These are phyloP conservation scores for Corvus cornix DNA, from an alignment of 2,113 vertebrate genomes.

Conservation along the genomic window DNA sequence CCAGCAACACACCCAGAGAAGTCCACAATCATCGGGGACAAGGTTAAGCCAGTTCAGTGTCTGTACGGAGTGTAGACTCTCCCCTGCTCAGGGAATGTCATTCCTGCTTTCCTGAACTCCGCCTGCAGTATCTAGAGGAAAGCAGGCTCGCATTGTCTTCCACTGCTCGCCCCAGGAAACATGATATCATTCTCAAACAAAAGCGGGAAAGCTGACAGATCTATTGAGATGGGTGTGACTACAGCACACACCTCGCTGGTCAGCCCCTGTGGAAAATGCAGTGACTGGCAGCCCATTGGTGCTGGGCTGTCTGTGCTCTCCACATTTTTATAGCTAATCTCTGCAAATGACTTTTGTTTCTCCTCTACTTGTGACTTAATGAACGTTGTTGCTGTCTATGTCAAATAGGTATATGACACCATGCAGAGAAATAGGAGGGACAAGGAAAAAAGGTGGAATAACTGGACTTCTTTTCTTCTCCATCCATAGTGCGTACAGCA, in stretches of 20 bases:
- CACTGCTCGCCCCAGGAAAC: slow-evolving; percentile 76
- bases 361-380: not conserved
- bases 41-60: slow-evolving; percentile 69
- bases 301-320: not conserved
- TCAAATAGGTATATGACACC: too few relatives aligned
- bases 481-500: not conserved
- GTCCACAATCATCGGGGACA: not conserved
- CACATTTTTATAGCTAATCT: not conserved
- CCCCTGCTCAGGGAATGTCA: slow-evolving; percentile 69
- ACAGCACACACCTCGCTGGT: slow-evolving; percentile 64
- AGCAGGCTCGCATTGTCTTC: slow-evolving; percentile 78
- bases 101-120: slow-evolving; percentile 78
- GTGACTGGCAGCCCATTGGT: not conserved
- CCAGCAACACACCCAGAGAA: slow-evolving; percentile 61
- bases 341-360: not conserved
- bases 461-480: not conserved
- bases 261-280: slow-evolving; percentile 44
- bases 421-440: not conserved
- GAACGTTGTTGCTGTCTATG: not conserved
- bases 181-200: slow-evolving; percentile 84
- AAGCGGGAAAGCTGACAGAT: slow-evolving; percentile 84
- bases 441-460: not conserved
- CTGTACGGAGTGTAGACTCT: slow-evolving; percentile 28
- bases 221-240: slow-evolving; percentile 78
- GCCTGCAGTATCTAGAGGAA: slow-evolving; percentile 76